These are phyloP conservation scores for Pantherophis alleghaniensis DNA, from an alignment of 2,797 vertebrate species.

Conservation along the genomic window DNA sequence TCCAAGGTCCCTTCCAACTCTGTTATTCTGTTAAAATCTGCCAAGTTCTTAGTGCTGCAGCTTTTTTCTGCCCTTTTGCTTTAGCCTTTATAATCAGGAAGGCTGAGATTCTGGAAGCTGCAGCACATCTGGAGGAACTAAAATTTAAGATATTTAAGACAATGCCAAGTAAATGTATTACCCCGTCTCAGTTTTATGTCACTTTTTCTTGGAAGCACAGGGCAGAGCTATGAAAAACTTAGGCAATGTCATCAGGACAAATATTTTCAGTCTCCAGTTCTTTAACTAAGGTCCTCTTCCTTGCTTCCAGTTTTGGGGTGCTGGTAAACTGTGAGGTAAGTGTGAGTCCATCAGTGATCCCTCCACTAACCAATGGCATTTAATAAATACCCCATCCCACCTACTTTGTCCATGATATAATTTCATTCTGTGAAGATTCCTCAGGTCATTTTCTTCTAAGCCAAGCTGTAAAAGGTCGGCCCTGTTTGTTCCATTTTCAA, in stretches of 20 bases:
- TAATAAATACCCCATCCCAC: background rate
- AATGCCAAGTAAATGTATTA: background rate
- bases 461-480: too few relatives aligned
- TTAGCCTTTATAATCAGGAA: background rate
- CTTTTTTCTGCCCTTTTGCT: background rate
- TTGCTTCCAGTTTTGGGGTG: background rate
- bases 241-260: background rate
- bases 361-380: background rate
- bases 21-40: background rate
- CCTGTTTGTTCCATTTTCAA: background rate
- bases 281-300: background rate
- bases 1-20: background rate
- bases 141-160: background rate
- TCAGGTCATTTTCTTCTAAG: background rate
- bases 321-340: background rate
- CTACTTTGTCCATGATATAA: background rate
- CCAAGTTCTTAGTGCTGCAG: background rate
- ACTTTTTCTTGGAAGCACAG: background rate
- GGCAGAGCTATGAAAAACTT: background rate
- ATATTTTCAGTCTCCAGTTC: background rate
- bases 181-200: background rate
- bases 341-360: background rate
- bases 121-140: background rate
- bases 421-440: background rate
- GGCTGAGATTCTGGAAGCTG: background rate